A percentile compares a stretch with the other conserved stretches of the same genome.
These are phyloP conservation scores for Drosophila colorata DNA, from an alignment of 2,888 invertebrate genomes.

Conservation along the genomic window DNA sequence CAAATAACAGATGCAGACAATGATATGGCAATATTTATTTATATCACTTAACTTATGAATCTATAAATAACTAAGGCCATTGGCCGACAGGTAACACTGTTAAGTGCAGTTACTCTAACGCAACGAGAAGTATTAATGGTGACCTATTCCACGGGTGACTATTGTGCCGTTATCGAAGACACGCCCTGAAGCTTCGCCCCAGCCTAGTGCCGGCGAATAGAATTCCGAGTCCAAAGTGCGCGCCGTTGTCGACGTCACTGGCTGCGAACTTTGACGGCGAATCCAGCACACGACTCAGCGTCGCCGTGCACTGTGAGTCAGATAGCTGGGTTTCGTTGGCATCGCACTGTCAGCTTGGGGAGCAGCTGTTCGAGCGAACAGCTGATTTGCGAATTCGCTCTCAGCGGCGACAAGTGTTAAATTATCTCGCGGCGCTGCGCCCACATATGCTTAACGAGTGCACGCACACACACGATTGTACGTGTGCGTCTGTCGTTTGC, in stretches of 20 bases:
- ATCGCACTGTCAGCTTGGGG: slow-evolving; percentile 26
- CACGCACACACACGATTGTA: neutral
- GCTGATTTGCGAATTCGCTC: slow-evolving; percentile 38
- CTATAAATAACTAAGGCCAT: slow-evolving; percentile 20
- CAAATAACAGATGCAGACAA: neutral
- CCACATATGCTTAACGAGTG: neutral
- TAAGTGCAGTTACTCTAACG: slow-evolving; percentile 1
- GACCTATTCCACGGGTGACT: neutral
- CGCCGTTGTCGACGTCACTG: slow-evolving; percentile 29
- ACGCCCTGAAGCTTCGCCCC: neutral
- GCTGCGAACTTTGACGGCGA: neutral
- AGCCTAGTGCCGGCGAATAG: neutral
- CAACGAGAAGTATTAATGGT: neutral
- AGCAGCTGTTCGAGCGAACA: slow-evolving; percentile 47
- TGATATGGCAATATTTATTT: slow-evolving; percentile 11
- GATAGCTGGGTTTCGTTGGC: neutral
- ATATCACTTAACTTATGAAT: slow-evolving; percentile 19
- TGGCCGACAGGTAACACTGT: slow-evolving; percentile 7
- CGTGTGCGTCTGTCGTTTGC: slow-evolving; percentile 15
- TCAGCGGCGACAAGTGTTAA: slow-evolving; percentile 32
- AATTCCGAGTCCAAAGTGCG: slow-evolving; percentile 31
- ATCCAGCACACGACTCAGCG: too few species aligned
- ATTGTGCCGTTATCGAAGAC: neutral
- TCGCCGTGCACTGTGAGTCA: slow-evolving; percentile 26
- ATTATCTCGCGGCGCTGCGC: slow-evolving; percentile 34